Evolutionary conservation across 2,888 invertebrate species (phyloP), one percentile per base, ranked within the genome.

Genomic region (Andrena praecox): DNA sequence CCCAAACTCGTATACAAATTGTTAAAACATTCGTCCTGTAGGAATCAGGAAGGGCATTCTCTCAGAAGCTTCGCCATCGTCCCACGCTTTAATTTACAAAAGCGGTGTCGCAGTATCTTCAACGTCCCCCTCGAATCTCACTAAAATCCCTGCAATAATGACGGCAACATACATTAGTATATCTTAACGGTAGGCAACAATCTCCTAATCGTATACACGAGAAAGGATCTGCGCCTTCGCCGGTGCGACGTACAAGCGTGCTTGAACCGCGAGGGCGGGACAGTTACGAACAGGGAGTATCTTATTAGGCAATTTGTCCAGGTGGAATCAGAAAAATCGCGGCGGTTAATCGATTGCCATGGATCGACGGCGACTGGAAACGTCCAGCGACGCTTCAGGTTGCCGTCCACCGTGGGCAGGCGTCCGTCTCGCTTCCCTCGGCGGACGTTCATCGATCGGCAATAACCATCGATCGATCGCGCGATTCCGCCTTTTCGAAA

Each of bases 381-480:
- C 66, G 66, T 29, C 67, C 50, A 8, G 52, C 33, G 54, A 24
- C 42, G 20, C 52, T 42, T 42, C 42, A 5, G 16, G 50, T 59
- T 10, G n/a, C 12, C 6, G 35, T 67, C 56, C 71, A 42, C 42
- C 78, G 86, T 86, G 77, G 78, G 73, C 69, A 84, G 74, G 16
- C 42, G 42, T 16, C 42, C 29, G 27, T 50, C 54, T 56, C 72
- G 59, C 6, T 62, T 54, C 52, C 35, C 31, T 52, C n/a, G 1
- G 16, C 60, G 64, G 60, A 56, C 70, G 80, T 67, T 82, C 87
- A 63, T 80, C 80, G 87, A 85, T 84, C 63, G 74, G 84, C 84
- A 79, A 88, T 87, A 87, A 87, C 82, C 86, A 80, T 87, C 85
- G 85, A 86, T 86, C 82, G 82, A 86, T 88, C 80, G 66, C 56